These are phyloP conservation scores for Bothrops alternatus DNA, from an alignment of 2,797 vertebrate species.

Conservation along the genomic window DNA sequence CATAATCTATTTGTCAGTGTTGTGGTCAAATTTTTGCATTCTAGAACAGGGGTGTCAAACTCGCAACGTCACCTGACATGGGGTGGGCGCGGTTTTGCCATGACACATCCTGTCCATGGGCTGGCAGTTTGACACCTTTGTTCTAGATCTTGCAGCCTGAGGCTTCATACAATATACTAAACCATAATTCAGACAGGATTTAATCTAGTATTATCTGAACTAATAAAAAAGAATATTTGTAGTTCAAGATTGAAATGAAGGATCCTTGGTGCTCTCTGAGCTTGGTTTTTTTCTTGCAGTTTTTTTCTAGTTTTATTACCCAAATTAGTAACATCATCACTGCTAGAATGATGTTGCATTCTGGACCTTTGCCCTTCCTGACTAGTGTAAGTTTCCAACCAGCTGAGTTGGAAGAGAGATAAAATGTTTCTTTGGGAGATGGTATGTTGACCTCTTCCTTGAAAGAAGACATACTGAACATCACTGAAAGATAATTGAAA, in stretches of 20 bases:
- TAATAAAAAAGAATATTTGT: not conserved
- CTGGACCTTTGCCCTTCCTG: not conserved
- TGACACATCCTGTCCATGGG: too few species aligned
- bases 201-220: not conserved
- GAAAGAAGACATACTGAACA: not conserved
- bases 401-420: not conserved
- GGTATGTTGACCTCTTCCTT: not conserved
- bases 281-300: not conserved
- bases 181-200: not conserved
- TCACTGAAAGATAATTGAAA: not conserved
- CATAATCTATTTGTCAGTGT: not conserved
- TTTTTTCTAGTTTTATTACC: not conserved
- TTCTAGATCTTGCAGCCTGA: not conserved
- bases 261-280: not conserved
- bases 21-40: not conserved
- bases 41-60: not conserved
- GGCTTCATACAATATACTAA: not conserved
- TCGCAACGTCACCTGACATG: too few species aligned
- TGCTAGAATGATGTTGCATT: not conserved
- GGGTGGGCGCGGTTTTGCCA: too few species aligned
- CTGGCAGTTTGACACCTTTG: too few species aligned
- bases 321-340: not conserved
- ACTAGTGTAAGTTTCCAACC: not conserved
- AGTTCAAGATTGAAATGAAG: not conserved
- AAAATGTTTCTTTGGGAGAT: not conserved